Conservation (phyloP, 2,113 vertebrate species). For the Todiramphus chloris region DNA sequence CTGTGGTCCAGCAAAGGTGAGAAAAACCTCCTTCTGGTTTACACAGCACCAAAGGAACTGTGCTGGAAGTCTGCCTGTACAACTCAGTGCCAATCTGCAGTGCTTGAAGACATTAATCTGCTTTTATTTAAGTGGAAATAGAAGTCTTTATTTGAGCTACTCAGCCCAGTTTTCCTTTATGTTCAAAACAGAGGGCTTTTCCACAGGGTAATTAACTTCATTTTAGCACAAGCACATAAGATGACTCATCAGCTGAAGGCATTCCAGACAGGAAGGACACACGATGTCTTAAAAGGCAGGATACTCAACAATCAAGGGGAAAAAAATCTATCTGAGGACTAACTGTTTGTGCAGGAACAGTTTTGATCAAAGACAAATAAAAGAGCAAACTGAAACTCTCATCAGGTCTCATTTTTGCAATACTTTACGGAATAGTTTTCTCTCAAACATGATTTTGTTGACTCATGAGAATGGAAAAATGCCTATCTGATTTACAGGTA, state of each 20-base stretch:
- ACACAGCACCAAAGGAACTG: not conserved
- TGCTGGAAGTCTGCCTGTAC: not conserved
- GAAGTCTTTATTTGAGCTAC: not conserved
- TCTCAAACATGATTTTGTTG: not conserved
- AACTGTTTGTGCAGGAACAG: not conserved
- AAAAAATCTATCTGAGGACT: fast-evolving
- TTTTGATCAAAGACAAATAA: not conserved
- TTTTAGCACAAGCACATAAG: not conserved
- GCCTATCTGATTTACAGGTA: constrained; percentile 43
- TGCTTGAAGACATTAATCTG: not conserved
- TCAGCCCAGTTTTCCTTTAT: not conserved
- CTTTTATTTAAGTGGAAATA: not conserved
- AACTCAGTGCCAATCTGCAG: not conserved
- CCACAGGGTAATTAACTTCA: not conserved
- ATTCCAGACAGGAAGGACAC: not conserved
- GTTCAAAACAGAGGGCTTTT: not conserved
- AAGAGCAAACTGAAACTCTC: not conserved
- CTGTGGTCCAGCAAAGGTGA: not conserved
- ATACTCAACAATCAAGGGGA: not conserved
- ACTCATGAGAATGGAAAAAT: constrained; percentile 13
- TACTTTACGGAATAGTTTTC: not conserved
- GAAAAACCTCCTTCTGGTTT: not conserved
- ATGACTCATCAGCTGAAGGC: not conserved
- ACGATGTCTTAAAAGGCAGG: not conserved
- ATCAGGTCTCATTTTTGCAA: not conserved